phyloP scores from a whole-genome alignment of 2,888 invertebrate species.

The Folsomia manolachei region DNA sequence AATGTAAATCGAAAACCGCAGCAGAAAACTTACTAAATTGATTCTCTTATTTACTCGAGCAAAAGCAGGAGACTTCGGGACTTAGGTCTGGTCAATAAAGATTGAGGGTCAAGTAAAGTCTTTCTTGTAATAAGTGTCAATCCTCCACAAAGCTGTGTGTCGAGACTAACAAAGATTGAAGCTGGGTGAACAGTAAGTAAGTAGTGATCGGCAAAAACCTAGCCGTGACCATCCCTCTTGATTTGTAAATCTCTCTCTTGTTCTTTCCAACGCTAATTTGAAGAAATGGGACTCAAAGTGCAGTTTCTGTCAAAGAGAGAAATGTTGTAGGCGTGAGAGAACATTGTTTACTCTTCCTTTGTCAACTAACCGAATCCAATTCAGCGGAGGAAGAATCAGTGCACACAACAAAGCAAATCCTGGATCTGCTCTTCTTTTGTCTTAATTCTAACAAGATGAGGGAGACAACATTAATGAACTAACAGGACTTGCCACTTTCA shows the following conservation, averaged over 20 bases:
- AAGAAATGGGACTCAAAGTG: background rate
- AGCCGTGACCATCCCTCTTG: background rate
- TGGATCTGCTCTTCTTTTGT: slow-evolving; percentile 25
- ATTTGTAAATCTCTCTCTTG: background rate
- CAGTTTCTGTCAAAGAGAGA: background rate
- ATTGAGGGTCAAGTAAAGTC: background rate
- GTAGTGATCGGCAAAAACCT: background rate
- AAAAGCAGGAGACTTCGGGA: too few relatives aligned
- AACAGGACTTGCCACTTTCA: slow-evolving; percentile 35
- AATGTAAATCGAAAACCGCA: too few relatives aligned
- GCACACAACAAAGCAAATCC: background rate
- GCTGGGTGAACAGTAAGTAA: background rate
- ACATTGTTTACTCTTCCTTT: background rate
- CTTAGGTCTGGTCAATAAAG: background rate
- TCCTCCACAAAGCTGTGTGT: background rate
- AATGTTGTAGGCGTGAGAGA: background rate
- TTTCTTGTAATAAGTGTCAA: background rate
- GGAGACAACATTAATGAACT: slow-evolving; percentile 23
- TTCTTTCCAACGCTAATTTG: slow-evolving; percentile 1
- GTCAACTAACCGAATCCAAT: background rate
- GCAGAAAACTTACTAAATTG: too few relatives aligned
- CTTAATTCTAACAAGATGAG: slow-evolving; percentile 37
- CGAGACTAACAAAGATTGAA: background rate
- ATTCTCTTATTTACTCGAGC: too few relatives aligned
- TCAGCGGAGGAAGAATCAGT: background rate